Percentiles rank a stretch among this genome's conserved stretches.
These are phyloP conservation scores for Periophthalmodon schlosseri DNA, from an alignment of 2,113 vertebrate species.

Conservation along the genomic window DNA sequence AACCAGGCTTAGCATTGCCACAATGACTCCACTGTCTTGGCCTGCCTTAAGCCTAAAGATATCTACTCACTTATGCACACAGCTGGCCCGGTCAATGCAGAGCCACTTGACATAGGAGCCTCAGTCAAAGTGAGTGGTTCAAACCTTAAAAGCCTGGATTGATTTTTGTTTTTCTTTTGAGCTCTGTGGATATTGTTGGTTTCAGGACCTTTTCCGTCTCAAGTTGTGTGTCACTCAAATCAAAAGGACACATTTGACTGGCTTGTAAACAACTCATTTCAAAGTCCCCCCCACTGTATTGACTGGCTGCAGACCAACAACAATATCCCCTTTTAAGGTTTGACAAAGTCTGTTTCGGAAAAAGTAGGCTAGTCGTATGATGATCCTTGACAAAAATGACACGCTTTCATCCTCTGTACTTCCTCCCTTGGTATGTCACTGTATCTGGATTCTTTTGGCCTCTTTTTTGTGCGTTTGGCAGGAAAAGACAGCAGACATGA, in stretches of 20 bases:
- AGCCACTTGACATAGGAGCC: neutral
- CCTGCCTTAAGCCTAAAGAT: neutral
- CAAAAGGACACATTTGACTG: conserved; percentile 58
- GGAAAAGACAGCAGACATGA: conserved; percentile 69
- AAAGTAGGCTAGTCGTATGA: conserved; percentile 62
- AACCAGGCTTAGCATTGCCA: too few relatives aligned
- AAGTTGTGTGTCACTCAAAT: conserved; percentile 43
- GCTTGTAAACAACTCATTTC: conserved; percentile 62
- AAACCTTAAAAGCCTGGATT: conserved; percentile 29
- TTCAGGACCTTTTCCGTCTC: conserved; percentile 35
- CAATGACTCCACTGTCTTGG: too few relatives aligned
- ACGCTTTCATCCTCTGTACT: conserved; percentile 65
- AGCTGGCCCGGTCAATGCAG: neutral
- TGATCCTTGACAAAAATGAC: conserved; percentile 69
- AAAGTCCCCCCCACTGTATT: conserved; percentile 39
- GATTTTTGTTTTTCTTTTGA: conserved; percentile 19
- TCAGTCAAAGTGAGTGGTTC: conserved; percentile 9
- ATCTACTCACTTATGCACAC: neutral
- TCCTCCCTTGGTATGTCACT: conserved; percentile 68
- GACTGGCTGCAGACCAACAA: conserved; percentile 43
- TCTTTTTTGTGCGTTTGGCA: conserved; percentile 62
- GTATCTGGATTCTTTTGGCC: conserved; percentile 59
- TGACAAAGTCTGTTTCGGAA: conserved; percentile 58
- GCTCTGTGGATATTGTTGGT: conserved; percentile 11
- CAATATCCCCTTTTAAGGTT: conserved; percentile 57